phyloP scores from a whole-genome alignment of 2,888 invertebrate species.

The Ischnus inquisitorius region DNA sequence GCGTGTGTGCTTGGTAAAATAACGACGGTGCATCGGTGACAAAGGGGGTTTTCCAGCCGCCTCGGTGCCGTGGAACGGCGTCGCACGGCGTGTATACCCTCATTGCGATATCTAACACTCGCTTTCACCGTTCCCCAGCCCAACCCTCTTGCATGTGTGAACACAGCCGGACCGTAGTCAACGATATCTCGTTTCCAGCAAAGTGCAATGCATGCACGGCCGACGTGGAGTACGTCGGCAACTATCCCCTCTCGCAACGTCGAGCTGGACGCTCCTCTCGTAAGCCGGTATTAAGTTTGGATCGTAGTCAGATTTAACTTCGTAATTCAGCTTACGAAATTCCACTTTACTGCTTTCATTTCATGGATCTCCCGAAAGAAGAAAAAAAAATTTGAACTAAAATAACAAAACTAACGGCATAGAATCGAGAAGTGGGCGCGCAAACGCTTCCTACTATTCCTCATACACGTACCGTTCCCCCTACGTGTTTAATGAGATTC shows the following conservation, averaged over 20 bases:
- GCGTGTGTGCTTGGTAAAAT: conserved; percentile 21
- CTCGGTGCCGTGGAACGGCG: conserved; percentile 35
- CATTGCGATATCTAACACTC: conserved; percentile 75
- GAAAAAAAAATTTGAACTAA: conserved; percentile 26
- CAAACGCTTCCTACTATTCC: background rate
- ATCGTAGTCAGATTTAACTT: conserved; percentile 70
- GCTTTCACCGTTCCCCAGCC: conserved; percentile 15
- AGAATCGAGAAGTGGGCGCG: background rate
- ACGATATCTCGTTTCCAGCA: conserved; percentile 78
- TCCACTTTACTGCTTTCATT: conserved; percentile 65
- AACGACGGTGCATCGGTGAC: conserved; percentile 36
- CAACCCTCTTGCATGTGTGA: background rate
- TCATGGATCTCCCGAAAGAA: conserved; percentile 20
- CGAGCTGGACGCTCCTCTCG: conserved; percentile 41
- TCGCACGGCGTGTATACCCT: conserved; percentile 48
- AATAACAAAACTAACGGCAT: conserved; percentile 3
- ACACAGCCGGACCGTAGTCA: conserved; percentile 69
- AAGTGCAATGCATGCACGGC: conserved; percentile 45
- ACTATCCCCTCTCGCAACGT: background rate
- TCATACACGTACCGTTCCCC: background rate
- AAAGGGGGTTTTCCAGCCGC: conserved; percentile 25
- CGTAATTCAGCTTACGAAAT: conserved; percentile 66
- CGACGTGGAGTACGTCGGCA: background rate
- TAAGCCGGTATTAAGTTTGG: conserved; percentile 72
- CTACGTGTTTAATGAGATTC: conserved; percentile 22